Evolutionary conservation across 2,113 vertebrate species (phyloP).

Genomic region (Corythornis madagascariensis): DNA sequence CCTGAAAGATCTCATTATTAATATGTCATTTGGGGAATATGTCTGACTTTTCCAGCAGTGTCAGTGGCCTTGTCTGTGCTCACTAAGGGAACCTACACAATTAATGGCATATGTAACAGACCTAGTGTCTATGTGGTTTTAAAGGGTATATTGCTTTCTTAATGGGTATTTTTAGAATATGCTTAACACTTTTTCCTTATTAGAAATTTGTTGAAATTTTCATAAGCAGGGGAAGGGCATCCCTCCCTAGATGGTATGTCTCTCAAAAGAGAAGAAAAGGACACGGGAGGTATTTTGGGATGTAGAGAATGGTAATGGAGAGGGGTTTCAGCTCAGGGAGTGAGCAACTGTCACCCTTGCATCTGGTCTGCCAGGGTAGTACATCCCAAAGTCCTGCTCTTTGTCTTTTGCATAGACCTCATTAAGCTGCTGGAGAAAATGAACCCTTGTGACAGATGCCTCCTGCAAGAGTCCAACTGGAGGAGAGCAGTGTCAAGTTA

Average conservation of each 20-base stretch:
- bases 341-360: neutral
- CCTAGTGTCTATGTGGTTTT: neutral
- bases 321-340: neutral
- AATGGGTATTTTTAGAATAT: neutral
- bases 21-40: conserved; percentile 15
- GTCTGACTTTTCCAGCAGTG: conserved; percentile 29
- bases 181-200: neutral
- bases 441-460: neutral
- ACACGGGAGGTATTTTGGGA: neutral
- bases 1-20: conserved; percentile 64
- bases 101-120: neutral
- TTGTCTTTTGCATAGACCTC: neutral
- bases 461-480: neutral
- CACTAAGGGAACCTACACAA: neutral
- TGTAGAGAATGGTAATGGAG: neutral
- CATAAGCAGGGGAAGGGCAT: neutral
- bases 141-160: neutral
- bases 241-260: neutral
- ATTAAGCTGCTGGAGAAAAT: neutral
- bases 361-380: neutral
- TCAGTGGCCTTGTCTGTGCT: neutral
- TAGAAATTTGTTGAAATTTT: neutral
- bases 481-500: neutral
- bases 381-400: neutral
- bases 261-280: neutral